A percentile compares a stretch with the other conserved stretches of the same genome.
Conservation (phyloP, 2,888 invertebrate genomes). For the Arctia plantaginis region DNA sequence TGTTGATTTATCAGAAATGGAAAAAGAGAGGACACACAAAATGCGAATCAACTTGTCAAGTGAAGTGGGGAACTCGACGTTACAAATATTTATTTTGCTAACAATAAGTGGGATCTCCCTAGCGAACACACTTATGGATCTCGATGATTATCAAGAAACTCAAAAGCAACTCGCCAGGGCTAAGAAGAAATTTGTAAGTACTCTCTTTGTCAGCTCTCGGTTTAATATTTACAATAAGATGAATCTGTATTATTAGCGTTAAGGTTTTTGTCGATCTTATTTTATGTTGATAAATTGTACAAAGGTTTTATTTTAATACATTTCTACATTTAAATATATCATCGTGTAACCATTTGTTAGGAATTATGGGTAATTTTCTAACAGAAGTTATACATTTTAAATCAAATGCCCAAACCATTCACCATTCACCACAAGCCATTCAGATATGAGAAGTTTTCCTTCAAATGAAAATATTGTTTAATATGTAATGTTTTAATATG, state of each 20-base stretch:
- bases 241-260: neutral
- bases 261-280: neutral
- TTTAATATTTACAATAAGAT: conserved; percentile 11
- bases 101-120: conserved; percentile 97
- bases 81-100: conserved; percentile 92
- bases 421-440: neutral
- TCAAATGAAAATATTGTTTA: neutral
- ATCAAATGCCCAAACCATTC: neutral
- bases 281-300: neutral
- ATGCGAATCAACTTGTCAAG: conserved; percentile 94
- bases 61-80: conserved; percentile 84
- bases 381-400: neutral
- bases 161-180: conserved; percentile 86
- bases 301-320: neutral
- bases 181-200: conserved; percentile 88
- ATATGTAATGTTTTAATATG: too few relatives aligned
- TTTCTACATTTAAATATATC: neutral
- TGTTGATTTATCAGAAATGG: conserved; percentile 92
- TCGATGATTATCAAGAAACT: conserved; percentile 92
- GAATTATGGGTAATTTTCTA: neutral
- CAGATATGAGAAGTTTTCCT: neutral
- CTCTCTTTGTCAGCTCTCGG: conserved; percentile 1
- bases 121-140: conserved; percentile 93
- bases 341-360: too few relatives aligned
- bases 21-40: conserved; percentile 95